A percentile compares a stretch with the other conserved stretches of the same genome.
Conservation (phyloP, 2,888 invertebrate species). For the Drosophila prostipennis region DNA sequence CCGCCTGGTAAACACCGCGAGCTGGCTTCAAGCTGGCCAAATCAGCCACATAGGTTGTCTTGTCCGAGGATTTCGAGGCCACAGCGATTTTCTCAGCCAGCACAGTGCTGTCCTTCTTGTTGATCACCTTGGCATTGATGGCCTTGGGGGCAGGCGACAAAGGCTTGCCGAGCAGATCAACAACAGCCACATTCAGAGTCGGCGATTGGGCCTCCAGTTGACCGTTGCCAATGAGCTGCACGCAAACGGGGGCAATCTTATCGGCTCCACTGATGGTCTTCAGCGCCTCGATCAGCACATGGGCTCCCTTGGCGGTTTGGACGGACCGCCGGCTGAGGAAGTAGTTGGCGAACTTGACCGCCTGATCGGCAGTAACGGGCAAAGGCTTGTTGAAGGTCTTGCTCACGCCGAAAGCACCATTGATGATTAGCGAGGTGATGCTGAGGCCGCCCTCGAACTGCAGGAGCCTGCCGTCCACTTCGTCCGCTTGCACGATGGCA, state of each 20-base stretch:
- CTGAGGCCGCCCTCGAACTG: conserved; percentile 97
- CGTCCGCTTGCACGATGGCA: conserved; percentile 97
- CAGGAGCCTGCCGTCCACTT: conserved; percentile 93
- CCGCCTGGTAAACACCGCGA: conserved; percentile 93
- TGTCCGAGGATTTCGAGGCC: conserved; percentile 89
- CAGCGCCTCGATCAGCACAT: conserved; percentile 91
- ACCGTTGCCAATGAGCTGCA: conserved; percentile 91
- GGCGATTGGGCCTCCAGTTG: conserved; percentile 91
- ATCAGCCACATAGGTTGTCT: conserved; percentile 90
- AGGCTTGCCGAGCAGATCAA: conserved; percentile 90
- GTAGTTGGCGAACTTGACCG: conserved; percentile 95
- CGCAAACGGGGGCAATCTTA: conserved; percentile 92
- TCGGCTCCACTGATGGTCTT: conserved; percentile 86
- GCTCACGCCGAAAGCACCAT: conserved; percentile 87
- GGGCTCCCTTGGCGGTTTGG: conserved; percentile 92
- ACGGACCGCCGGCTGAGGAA: conserved; percentile 95
- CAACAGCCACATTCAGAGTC: conserved; percentile 89
- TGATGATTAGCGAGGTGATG: conserved; percentile 88
- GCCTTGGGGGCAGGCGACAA: conserved; percentile 83
- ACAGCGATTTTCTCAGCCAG: conserved; percentile 85
- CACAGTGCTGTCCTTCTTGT: conserved; percentile 87
- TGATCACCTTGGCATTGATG: conserved; percentile 75
- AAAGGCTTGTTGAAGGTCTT: conserved; percentile 87
- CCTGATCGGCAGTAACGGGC: conserved; percentile 91
- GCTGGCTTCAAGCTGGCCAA: conserved; percentile 91